phyloP scores from a whole-genome alignment of 2,113 vertebrate species.

The Alexandromys fortis region DNA sequence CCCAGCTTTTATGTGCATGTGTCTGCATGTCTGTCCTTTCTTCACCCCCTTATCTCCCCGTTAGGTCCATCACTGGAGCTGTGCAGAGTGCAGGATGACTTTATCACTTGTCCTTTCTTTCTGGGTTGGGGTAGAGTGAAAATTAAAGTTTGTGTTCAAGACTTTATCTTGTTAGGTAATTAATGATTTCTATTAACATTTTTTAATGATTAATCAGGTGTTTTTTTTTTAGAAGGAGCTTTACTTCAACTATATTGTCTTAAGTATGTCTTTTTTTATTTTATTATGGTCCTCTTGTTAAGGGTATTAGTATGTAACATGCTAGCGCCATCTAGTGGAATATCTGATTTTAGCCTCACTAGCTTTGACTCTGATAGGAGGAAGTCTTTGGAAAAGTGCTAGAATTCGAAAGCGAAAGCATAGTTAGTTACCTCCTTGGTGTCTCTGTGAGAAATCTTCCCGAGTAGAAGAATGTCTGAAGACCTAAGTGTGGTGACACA shows the following conservation, averaged over 20 bases:
- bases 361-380: background rate
- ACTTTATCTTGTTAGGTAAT: conserved; percentile 33
- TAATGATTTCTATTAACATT: background rate
- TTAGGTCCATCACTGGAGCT: background rate
- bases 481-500: background rate
- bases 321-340: conserved; percentile 67
- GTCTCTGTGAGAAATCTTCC: background rate
- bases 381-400: background rate
- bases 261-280: conserved; percentile 28
- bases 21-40: background rate
- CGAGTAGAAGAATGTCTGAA: background rate
- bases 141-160: background rate
- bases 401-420: background rate
- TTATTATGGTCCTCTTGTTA: background rate
- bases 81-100: background rate
- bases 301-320: background rate
- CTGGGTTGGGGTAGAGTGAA: background rate
- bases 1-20: background rate
- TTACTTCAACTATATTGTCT: background rate
- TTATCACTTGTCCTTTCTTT: background rate
- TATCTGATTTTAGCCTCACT: background rate
- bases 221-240: conserved; percentile 25
- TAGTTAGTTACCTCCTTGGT: background rate
- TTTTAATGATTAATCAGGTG: background rate
- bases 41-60: background rate